Evolutionary conservation across 2,797 vertebrate species (phyloP).

Genomic region (Enteromius argenteus): DNA sequence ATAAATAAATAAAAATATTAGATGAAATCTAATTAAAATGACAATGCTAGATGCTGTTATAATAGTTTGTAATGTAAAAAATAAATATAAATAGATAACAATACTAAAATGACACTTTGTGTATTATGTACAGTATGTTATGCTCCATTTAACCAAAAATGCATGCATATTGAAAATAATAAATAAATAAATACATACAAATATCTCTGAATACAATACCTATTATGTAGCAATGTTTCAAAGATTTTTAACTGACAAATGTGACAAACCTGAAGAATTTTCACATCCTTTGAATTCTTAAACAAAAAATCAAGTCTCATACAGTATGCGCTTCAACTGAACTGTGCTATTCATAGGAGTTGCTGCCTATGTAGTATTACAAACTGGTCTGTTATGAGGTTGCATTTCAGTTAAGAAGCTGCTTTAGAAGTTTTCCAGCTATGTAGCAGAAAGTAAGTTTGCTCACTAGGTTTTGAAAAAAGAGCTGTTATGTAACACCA

Average conservation of each 20-base stretch:
- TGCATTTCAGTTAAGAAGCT: not conserved
- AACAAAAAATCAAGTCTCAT: too few species aligned
- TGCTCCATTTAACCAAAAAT: too few species aligned
- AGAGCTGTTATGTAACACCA: not conserved
- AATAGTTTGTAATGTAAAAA: too few species aligned
- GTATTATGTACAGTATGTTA: not conserved
- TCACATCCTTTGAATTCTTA: too few species aligned
- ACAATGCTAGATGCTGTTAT: too few species aligned
- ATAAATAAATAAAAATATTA: not conserved
- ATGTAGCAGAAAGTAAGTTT: not conserved
- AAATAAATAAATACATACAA: too few species aligned
- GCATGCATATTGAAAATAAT: too few species aligned
- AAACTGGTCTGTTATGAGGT: not conserved
- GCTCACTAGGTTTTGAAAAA: not conserved
- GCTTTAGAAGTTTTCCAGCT: not conserved
- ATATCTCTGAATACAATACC: too few species aligned
- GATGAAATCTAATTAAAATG: too few species aligned
- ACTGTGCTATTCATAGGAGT: not conserved
- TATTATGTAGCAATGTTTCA: too few species aligned
- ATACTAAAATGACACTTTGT: not conserved
- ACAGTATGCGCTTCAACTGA: not conserved
- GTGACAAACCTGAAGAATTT: too few species aligned
- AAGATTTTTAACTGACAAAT: too few species aligned
- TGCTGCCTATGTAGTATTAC: not conserved
- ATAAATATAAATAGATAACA: not conserved